Base-by-base conservation (phyloP, 2,113 vertebrate species). In the Cavia aperea region DNA sequence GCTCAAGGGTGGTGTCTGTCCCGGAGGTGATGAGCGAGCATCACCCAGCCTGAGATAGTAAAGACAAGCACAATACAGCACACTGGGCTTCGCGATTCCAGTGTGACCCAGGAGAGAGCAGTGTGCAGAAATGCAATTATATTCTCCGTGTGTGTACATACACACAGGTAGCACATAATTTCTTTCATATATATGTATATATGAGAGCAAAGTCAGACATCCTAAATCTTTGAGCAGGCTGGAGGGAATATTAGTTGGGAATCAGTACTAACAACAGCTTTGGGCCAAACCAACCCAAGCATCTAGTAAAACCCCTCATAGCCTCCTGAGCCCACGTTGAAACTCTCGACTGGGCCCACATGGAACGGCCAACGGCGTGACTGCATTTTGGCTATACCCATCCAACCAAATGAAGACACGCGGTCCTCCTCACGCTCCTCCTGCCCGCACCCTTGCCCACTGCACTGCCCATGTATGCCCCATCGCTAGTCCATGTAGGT, bases 341-440 rank as follows among this genome's bases (percentile, higher is more conserved):
- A 49, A 21, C 21, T 10, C 29, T 49, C 13, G 16, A 12, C 29
- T 63, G 18, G 24, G 15, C 12, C 18, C 39, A 1, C 39, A 65
- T 23, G 19, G 15, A 1, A 23, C 1, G 75, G 11, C 8, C 23
- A 49, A 29, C 81, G 31, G 60, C 3, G 5, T 46, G 29, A 46
- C 26, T 72, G 23, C 7, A 18, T 39, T 29, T 26, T 56, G 33
- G 36, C 56, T 39, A 8, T 10, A 6, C 51, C 85, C 19, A 39
- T 21, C 24, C n/a, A 29, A 4, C 9, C 21, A 58, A 29, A 51
- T 49, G 10, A 15, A 58, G 7, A 58, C n/a, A 43, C 19, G 26
- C 29, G 5, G 4, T 1, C 3, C 43, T 31, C 21, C 26, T 26
- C 56, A 19, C 0, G 10, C 12, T 31, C 51, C 31, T 9, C 51